phyloP scores from a whole-genome alignment of 2,888 invertebrate species.

The Sympetrum striolatum region DNA sequence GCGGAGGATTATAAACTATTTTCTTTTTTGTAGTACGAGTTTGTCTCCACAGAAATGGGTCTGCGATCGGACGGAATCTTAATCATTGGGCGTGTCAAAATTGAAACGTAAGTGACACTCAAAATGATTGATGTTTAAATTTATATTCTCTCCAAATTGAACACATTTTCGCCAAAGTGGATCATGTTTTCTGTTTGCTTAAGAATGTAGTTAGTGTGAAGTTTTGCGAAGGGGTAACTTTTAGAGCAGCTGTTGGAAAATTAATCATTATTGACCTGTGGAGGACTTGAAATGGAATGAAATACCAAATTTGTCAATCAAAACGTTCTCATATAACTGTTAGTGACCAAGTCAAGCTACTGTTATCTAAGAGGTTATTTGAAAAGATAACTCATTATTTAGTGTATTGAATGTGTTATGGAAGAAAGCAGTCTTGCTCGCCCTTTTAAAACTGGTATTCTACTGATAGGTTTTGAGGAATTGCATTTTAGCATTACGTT shows the following conservation, averaged over 20 bases:
- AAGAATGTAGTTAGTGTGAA: neutral
- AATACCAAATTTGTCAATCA: too few species aligned
- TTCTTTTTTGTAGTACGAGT: neutral
- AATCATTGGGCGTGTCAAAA: neutral
- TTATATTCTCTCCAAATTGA: neutral
- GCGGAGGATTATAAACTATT: neutral
- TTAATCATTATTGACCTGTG: neutral
- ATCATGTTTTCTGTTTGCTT: neutral
- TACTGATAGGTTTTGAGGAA: too few species aligned
- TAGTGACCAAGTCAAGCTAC: too few species aligned
- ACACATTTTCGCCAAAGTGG: neutral
- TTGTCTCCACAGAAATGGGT: neutral
- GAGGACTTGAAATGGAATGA: neutral
- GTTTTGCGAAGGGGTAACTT: too few species aligned
- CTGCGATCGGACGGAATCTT: neutral
- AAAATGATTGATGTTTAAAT: neutral
- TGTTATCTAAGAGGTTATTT: too few species aligned
- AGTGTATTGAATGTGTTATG: too few species aligned
- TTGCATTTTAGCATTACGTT: too few species aligned
- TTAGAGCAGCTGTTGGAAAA: neutral
- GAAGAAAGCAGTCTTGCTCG: too few species aligned
- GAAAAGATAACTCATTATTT: too few species aligned
- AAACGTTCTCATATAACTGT: too few species aligned
- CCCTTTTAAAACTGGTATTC: too few species aligned
- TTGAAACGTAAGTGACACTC: neutral